These are phyloP conservation scores for Homalodisca vitripennis DNA, from an alignment of 1,140 invertebrate species.

Conservation along the genomic window DNA sequence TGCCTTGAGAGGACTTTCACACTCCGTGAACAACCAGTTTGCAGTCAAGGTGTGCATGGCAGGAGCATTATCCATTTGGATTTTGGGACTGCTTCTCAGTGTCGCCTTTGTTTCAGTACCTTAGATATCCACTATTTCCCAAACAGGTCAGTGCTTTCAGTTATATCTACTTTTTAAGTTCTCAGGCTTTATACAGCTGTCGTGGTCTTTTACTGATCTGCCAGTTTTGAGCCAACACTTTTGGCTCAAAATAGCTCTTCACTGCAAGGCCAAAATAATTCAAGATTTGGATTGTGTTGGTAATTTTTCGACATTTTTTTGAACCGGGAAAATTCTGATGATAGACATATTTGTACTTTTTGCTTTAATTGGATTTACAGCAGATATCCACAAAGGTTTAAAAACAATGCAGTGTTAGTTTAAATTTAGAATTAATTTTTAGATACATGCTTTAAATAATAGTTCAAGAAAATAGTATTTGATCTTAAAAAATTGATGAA, in stretches of 20 bases:
- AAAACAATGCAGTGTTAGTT: no score
- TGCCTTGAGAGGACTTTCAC: neutral
- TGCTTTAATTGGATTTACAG: neutral
- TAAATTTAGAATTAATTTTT: no score
- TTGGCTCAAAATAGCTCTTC: no score
- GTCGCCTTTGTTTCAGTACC: neutral
- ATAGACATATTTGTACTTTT: neutral
- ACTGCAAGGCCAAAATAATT: no score
- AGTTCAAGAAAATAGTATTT: no score
- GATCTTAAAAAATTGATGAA: no score
- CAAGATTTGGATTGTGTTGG: neutral
- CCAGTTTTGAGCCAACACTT: no score
- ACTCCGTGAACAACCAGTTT: neutral
- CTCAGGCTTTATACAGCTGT: no score
- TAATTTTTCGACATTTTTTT: neutral
- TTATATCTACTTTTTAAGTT: neutral
- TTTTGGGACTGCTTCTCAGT: neutral
- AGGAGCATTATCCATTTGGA: neutral
- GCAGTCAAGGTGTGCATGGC: neutral
- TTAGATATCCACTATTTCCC: neutral
- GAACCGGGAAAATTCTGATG: neutral
- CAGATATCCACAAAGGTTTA: no score
- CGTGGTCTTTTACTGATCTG: no score
- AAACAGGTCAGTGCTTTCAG: neutral
- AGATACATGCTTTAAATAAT: no score